Percentiles rank a stretch among this genome's conserved stretches.
phyloP scores from a whole-genome alignment of 1,140 invertebrate species.

The Acyrthosiphon pisum region DNA sequence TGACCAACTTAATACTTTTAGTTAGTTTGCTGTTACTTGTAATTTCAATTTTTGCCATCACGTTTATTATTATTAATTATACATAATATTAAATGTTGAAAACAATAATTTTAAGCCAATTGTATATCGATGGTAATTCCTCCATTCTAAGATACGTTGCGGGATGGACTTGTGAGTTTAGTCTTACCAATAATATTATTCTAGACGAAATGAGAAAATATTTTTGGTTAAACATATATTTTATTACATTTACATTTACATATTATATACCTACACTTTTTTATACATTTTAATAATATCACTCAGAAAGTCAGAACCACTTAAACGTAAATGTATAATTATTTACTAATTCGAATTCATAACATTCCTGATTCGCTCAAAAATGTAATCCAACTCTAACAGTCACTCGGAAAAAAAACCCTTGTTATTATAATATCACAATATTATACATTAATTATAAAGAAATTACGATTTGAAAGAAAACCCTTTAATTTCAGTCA shows the following conservation, averaged over 20 bases:
- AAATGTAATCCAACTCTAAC: background rate
- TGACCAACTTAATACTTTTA: no score
- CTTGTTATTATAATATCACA: background rate
- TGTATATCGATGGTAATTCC: no score
- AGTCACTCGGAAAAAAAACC: background rate
- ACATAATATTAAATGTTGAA: no score
- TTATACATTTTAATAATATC: background rate
- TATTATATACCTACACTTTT: background rate
- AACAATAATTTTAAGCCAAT: no score
- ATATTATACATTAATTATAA: background rate
- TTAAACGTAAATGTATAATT: background rate
- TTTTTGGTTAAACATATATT: background rate
- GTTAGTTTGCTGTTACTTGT: no score
- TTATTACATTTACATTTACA: no score
- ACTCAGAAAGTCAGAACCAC: background rate
- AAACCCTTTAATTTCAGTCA: background rate
- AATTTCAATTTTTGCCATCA: no score
- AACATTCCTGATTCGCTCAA: background rate
- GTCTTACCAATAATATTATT: background rate
- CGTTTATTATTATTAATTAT: no score
- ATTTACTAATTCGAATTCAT: background rate
- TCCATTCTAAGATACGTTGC: no score
- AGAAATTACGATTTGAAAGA: background rate
- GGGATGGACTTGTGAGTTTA: background rate
- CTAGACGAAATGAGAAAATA: background rate